Evolutionary conservation across 2,888 invertebrate genomes (phyloP), one percentile per base, ranked within the genome.

Genomic region (Netelia fuscicornis): DNA sequence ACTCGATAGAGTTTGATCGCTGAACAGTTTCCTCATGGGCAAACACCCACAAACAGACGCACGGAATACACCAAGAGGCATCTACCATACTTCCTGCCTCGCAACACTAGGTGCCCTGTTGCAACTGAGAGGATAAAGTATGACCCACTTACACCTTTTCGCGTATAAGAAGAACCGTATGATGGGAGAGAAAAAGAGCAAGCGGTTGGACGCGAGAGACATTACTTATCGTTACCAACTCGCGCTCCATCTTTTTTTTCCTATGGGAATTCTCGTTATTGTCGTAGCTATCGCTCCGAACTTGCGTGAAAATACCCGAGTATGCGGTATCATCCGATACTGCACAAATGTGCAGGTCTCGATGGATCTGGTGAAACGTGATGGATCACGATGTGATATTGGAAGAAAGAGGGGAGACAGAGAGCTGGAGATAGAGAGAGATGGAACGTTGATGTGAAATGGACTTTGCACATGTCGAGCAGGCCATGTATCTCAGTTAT

Each of bases 1-100:
- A 10, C 70, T 70, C 68, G 30, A 75, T 68, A 75, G 62, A 75
- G 68, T 75, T 81, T 68, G 75, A 76, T 76, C 68, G 75, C 54
- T 60, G 44, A 70, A 81, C 54, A 62, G 81, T 81, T 75, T 62
- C 70, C 70, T 54, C 68, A 42, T 56, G 74, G 52, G 60, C 81
- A 68, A 68, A 37, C 37, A 37, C 37, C 37, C 1, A n/a, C n/a
- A 6, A 2, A n/a, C n/a, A 17, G 17, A 54, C 54, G 13, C 8
- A 54, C 17, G 54, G n/a, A 37, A 78, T 60, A 78, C 44, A 62
- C 20, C 42, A 1, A 23, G 56, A 37, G 56, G 11, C 44, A 23
- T 42, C 70, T 52, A 56, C 0, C 10, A 37, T 10, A 56, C 70
- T 56, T 70, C 37, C 37, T n/a, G 56, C 37, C 17, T 6, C 37